Percentiles rank a stretch among this genome's conserved stretches.
Evolutionary conservation across 2,113 vertebrate species (phyloP).

Genomic region (Syngnathus scovelli): DNA sequence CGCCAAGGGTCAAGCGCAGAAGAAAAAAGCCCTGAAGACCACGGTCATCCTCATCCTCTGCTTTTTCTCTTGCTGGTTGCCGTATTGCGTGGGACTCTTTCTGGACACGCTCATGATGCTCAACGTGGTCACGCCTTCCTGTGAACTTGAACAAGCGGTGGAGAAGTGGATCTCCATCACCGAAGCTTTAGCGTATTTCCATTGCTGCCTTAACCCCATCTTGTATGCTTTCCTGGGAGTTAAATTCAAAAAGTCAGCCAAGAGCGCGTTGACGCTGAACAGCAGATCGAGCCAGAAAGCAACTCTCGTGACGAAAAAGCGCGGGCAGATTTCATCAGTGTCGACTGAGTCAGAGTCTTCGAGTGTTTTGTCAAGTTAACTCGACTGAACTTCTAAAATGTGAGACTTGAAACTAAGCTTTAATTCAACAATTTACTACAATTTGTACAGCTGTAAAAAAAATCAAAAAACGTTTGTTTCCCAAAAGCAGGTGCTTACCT

Average conservation of each 20-base stretch:
- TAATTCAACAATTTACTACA: slow-evolving; percentile 67
- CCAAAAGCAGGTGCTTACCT: neutral
- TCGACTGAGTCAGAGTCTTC: slow-evolving; percentile 98
- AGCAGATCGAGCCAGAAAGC: slow-evolving; percentile 87
- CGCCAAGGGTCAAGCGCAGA: slow-evolving; percentile 83
- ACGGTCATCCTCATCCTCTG: slow-evolving; percentile 91
- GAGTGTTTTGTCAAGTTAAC: slow-evolving; percentile 94
- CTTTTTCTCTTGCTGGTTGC: slow-evolving; percentile 94
- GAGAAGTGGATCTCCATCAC: slow-evolving; percentile 88
- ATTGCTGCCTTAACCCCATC: slow-evolving; percentile 97
- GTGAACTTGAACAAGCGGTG: slow-evolving; percentile 75
- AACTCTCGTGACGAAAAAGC: slow-evolving; percentile 84
- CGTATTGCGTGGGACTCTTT: slow-evolving; percentile 85
- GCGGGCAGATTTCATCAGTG: slow-evolving; percentile 87
- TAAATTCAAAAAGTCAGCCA: slow-evolving; percentile 92
- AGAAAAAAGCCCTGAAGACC: slow-evolving; percentile 93
- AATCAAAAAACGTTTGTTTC: slow-evolving; percentile 33
- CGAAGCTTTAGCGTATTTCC: slow-evolving; percentile 90
- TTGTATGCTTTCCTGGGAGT: slow-evolving; percentile 96
- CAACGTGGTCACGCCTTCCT: slow-evolving; percentile 71
- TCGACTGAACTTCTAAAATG: neutral
- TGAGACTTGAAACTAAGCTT: slow-evolving; percentile 40
- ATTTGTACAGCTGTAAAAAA: slow-evolving; percentile 69
- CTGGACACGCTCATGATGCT: slow-evolving; percentile 83
- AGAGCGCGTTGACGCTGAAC: slow-evolving; percentile 79